Percentiles rank a stretch among this genome's conserved stretches.
These are phyloP conservation scores for Rhyacophila evoluta DNA, from an alignment of 2,888 invertebrate species.

Conservation along the genomic window DNA sequence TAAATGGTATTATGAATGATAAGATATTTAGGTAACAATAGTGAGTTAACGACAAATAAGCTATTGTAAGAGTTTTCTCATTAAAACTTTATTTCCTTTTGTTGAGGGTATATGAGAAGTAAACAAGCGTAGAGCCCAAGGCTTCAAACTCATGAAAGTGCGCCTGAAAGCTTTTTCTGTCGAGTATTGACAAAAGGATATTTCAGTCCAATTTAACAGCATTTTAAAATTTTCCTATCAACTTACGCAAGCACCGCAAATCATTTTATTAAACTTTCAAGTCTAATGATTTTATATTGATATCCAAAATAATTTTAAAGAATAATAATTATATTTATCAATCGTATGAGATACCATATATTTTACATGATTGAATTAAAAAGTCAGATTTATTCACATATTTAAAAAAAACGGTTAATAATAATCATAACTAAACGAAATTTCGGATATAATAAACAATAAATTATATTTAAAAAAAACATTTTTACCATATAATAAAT, in stretches of 20 bases:
- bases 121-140: slow-evolving; percentile 38
- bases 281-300: not conserved
- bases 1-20: not conserved
- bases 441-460: no score
- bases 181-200: slow-evolving; percentile 19
- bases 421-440: no score
- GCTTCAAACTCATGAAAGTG: slow-evolving; percentile 22
- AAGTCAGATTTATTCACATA: no score
- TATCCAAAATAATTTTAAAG: no score
- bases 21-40: slow-evolving; percentile 20
- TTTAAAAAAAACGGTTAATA: no score
- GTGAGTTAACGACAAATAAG: slow-evolving; percentile 43
- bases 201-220: slow-evolving; percentile 15
- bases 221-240: not conserved
- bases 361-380: no score
- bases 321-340: no score
- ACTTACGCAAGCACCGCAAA: not conserved
- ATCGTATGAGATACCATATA: no score
- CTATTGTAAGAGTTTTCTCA: slow-evolving; percentile 47
- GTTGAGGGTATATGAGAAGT: slow-evolving; percentile 37
- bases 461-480: no score
- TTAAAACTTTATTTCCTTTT: slow-evolving; percentile 46
- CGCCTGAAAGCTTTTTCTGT: slow-evolving; percentile 24
- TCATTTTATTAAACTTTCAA: not conserved
- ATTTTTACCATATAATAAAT: no score